Percentiles rank a stretch among this genome's conserved stretches.
phyloP scores from a whole-genome alignment of 1,140 invertebrate species.

The Calliphora vicina region DNA sequence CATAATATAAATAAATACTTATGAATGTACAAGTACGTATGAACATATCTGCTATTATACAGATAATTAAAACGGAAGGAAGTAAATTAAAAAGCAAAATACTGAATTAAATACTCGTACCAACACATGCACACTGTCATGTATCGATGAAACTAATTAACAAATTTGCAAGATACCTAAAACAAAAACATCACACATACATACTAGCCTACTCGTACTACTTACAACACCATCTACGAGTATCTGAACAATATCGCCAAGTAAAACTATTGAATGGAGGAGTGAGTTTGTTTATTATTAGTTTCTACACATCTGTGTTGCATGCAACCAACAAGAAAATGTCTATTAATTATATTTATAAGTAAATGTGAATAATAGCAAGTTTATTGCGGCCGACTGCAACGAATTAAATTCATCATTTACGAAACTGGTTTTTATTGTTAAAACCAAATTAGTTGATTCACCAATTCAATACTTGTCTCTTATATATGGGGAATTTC shows the following conservation, averaged over 20 bases:
- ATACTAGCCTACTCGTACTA: neutral
- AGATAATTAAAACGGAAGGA: conserved; percentile 8
- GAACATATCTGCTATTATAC: neutral
- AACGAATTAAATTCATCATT: neutral
- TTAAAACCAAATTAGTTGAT: too few relatives aligned
- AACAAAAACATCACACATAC: neutral
- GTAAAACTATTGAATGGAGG: too few relatives aligned
- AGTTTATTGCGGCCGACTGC: neutral
- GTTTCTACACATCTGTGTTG: neutral
- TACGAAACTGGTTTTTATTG: too few relatives aligned
- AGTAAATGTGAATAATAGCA: neutral
- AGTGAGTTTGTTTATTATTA: neutral
- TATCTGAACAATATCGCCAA: too few relatives aligned
- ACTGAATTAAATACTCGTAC: conserved; percentile 17
- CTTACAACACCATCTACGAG: too few relatives aligned
- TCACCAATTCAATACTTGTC: too few relatives aligned
- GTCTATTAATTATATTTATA: neutral
- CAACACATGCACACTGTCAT: neutral
- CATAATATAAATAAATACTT: too few relatives aligned
- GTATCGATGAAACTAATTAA: conserved; percentile 18
- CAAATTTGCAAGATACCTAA: neutral
- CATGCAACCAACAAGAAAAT: neutral
- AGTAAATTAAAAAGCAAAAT: conserved; percentile 16
- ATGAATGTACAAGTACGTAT: too few relatives aligned
- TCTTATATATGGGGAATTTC: too few relatives aligned